phyloP scores from a whole-genome alignment of 2,113 vertebrate genomes.

The Caracal caracal region DNA sequence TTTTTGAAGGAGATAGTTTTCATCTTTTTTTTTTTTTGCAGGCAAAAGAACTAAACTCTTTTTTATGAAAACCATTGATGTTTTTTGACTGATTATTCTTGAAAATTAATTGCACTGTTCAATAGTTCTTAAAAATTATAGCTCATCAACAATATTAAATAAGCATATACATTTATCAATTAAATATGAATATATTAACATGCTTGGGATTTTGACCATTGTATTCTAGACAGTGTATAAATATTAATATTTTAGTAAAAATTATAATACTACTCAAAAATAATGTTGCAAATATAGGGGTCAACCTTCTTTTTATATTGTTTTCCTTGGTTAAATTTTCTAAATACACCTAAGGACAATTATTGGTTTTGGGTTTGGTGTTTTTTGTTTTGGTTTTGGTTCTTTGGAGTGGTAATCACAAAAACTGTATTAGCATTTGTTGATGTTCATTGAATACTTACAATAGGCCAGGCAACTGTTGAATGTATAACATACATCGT shows the following conservation, averaged over 20 bases:
- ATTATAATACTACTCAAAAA: neutral
- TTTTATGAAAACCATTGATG: neutral
- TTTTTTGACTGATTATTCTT: neutral
- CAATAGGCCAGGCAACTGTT: neutral
- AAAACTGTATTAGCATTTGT: neutral
- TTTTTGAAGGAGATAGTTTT: constrained; percentile 39
- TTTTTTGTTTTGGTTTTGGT: neutral
- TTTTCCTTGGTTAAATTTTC: neutral
- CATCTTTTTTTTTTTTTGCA: neutral
- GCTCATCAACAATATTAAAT: neutral
- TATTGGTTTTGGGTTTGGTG: neutral
- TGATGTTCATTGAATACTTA: neutral
- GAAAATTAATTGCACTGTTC: neutral
- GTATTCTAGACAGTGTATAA: neutral
- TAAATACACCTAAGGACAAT: neutral
- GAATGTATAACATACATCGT: neutral
- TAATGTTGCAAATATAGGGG: neutral
- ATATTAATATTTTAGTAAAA: neutral
- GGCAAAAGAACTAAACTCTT: neutral
- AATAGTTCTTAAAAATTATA: neutral
- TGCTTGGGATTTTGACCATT: neutral
- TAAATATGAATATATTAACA: neutral
- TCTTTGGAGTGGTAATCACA: neutral
- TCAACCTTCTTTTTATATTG: neutral
- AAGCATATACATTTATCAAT: neutral